phyloP scores from a whole-genome alignment of 2,888 invertebrate genomes.

The Rhynchonema sp. region DNA sequence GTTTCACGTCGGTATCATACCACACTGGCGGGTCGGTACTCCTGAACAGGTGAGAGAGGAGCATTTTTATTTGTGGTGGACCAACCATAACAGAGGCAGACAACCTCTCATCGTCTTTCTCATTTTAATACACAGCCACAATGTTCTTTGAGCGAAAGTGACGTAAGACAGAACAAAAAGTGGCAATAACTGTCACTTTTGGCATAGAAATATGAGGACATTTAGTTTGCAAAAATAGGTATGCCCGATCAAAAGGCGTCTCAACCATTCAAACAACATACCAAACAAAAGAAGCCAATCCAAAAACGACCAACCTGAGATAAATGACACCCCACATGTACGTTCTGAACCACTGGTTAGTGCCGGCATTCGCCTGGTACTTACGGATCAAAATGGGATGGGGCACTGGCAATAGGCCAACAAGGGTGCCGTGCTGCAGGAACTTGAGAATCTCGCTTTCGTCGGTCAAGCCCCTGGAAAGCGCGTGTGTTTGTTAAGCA shows the following conservation, averaged over 20 bases:
- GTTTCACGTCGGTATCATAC: slow-evolving; percentile 96
- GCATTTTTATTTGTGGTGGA: no score
- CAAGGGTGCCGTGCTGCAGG: slow-evolving; percentile 90
- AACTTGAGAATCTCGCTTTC: slow-evolving; percentile 98
- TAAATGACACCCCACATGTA: slow-evolving; percentile 99
- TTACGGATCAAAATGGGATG: slow-evolving; percentile 96
- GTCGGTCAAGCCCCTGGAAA: slow-evolving; percentile 72
- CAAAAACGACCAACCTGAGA: slow-evolving; percentile 44
- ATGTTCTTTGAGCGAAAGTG: no score
- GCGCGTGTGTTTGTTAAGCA: no score
- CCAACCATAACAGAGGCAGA: no score
- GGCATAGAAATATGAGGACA: no score
- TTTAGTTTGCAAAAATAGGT: no score
- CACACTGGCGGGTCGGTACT: slow-evolving; percentile 74
- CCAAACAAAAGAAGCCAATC: background rate
- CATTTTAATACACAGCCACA: no score
- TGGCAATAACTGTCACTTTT: no score
- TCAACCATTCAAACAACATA: no score
- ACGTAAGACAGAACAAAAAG: no score
- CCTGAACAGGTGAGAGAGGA: background rate
- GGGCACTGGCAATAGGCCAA: slow-evolving; percentile 88
- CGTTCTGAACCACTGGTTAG: slow-evolving; percentile 96
- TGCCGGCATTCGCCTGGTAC: slow-evolving; percentile 95
- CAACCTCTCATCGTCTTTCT: no score
- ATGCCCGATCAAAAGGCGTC: no score